Conservation (phyloP, 92 coral and sea anemone species). For the Umimayanthus chanpuru region DNA sequence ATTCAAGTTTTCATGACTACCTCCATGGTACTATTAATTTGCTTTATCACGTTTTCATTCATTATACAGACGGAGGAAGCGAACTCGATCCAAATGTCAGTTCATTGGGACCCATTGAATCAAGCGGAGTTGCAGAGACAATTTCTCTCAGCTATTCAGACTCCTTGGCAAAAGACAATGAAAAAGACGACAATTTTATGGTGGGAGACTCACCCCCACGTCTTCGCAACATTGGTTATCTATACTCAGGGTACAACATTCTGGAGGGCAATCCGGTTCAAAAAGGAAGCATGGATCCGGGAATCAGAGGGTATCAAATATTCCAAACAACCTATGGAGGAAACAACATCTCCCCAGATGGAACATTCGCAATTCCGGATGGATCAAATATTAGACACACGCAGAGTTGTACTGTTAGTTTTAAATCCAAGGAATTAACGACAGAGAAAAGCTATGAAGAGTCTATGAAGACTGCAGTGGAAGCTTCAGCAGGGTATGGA, state of each 20-base stretch:
- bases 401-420: neutral
- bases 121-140: neutral
- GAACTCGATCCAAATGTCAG: neutral
- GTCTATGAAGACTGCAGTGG: slow-evolving; percentile 12
- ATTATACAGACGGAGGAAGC: neutral
- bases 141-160: neutral
- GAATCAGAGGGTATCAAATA: neutral
- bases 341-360: neutral
- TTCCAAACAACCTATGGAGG: neutral
- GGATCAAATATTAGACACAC: neutral
- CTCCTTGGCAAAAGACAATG: neutral
- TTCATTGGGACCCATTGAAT: neutral
- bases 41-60: neutral
- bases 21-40: too few species aligned
- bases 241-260: slow-evolving; percentile 1
- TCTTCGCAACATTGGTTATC: neutral
- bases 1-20: too few species aligned
- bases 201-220: neutral
- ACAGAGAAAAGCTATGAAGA: neutral
- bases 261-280: neutral
- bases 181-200: neutral
- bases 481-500: slow-evolving; percentile 8
- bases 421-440: neutral
- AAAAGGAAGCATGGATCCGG: neutral
- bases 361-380: neutral